Evolutionary conservation across 2,797 vertebrate species (phyloP).

Genomic region (Crotalus adamanteus): DNA sequence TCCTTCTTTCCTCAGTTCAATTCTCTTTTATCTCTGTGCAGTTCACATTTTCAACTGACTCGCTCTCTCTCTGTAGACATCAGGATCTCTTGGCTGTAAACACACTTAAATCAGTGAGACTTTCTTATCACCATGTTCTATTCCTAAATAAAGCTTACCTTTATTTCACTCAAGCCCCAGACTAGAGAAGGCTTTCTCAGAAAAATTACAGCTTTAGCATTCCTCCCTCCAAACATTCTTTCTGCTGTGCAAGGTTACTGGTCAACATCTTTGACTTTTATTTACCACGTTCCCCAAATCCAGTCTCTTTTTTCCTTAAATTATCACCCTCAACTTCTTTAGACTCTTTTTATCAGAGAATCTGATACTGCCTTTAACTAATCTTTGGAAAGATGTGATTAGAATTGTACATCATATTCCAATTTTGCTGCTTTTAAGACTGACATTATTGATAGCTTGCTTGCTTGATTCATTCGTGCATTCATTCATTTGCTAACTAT

Average conservation of each 20-base stretch:
- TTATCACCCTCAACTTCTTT: background rate
- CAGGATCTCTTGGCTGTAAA: background rate
- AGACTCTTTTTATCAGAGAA: background rate
- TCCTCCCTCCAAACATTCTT: background rate
- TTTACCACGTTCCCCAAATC: background rate
- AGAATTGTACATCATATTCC: background rate
- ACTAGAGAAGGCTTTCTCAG: background rate
- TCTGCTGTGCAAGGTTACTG: background rate
- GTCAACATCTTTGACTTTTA: background rate
- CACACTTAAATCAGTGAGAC: background rate
- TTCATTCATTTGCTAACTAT: background rate
- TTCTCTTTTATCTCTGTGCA: background rate
- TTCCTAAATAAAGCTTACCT: background rate
- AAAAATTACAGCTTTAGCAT: background rate
- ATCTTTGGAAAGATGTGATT: background rate
- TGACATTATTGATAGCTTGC: background rate
- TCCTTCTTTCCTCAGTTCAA: background rate
- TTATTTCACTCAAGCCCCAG: background rate
- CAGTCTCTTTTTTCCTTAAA: background rate
- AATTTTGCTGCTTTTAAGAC: background rate
- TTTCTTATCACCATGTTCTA: background rate
- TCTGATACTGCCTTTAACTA: background rate
- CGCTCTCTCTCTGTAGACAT: background rate
- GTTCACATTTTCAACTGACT: background rate
- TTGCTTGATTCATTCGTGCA: background rate